Base-by-base conservation (phyloP, 2,888 invertebrate species). In the Ochropacha duplaris region DNA sequence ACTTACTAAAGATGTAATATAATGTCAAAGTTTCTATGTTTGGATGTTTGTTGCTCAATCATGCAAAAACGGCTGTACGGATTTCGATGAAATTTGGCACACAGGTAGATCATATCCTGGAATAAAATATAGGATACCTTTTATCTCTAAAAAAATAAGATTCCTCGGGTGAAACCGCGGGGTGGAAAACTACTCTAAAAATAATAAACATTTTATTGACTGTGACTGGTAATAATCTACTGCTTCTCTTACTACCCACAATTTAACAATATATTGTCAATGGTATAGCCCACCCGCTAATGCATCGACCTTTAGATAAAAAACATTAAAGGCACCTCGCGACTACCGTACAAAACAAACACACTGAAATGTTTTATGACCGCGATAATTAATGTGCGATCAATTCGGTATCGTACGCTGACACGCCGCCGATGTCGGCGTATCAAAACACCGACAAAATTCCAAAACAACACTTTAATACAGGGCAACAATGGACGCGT, bases 301-400 rank as follows among this genome's bases (percentile, higher is more conserved):
- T 19, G 19, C 19, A 19, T 39, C 16, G 6, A 19, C 44, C 44
- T 5, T 39, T 44, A 9, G 19, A 44, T 19, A 9, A 59, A 66
- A 28, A 69, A 67, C 51, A 64, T 59, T 60, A 54, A 52, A 44
- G 50, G 54, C 61, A 68, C 71, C 62, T 75, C 66, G 72, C 78
- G 70, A 80, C 81, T 79, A 79, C 81, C 77, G 81, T 77, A 76
- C 74, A 78, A 77, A 83, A 79, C 78, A 83, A 87, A 88, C 74
- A 88, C 73, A 83, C 57, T 60, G 58, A 54, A 58, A 61, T 62
- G 72, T 85, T 31, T 87, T 85, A 86, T 82, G 77, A 71, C 78
- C 65, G 57, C 69, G 78, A 79, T 87, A 89, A 89, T 88, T 78
- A 86, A 84, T 78, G 74, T 72, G 73, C 78, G 69, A 86, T 87